phyloP scores from a whole-genome alignment of 1,140 invertebrate genomes.

The Cotesia typhae region DNA sequence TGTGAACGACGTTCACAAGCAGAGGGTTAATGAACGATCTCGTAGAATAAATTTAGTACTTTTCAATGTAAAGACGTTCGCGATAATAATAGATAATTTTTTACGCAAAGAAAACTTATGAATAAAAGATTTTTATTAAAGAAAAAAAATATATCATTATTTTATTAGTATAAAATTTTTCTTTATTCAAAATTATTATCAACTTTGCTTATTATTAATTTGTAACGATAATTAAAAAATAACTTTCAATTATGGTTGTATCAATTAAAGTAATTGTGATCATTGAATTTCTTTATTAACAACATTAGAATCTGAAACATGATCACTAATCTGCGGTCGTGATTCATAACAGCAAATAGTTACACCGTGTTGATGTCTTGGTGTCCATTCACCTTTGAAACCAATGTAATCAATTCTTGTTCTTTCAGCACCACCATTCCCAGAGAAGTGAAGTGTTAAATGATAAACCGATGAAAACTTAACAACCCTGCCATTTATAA shows the following conservation, averaged over 20 bases:
- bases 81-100: no score
- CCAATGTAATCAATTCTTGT: conserved; percentile 95
- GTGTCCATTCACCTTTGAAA: conserved; percentile 90
- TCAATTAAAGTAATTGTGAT: conserved; percentile 37
- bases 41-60: no score
- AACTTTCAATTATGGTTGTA: no score
- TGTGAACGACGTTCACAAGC: no score
- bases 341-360: conserved; percentile 91
- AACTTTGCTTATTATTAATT: background rate
- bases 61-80: no score
- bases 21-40: no score
- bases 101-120: no score
- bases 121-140: no score
- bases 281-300: conserved; percentile 69
- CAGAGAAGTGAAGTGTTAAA: conserved; percentile 88
- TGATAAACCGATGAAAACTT: conserved; percentile 90
- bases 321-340: conserved; percentile 83
- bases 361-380: conserved; percentile 84
- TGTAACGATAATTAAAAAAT: background rate
- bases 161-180: no score
- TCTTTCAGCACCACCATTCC: conserved; percentile 84
- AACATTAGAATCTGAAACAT: conserved; percentile 70
- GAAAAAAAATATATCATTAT: no score
- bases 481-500: conserved; percentile 68
- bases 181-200: background rate